Conservation (phyloP, 2,113 vertebrate species). For the Telmatochromis sp. region DNA sequence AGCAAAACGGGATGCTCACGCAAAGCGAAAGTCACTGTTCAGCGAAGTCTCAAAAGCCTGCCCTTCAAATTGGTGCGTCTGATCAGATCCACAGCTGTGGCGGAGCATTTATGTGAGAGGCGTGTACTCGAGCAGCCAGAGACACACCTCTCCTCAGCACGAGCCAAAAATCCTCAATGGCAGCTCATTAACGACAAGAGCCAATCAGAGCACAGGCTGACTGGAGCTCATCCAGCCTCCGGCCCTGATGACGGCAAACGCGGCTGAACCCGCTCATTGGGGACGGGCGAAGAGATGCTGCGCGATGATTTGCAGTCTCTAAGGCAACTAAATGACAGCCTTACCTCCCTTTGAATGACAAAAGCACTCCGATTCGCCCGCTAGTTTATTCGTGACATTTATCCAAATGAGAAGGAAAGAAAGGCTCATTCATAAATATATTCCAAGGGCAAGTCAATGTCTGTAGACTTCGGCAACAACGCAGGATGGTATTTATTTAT, state of each 20-base stretch:
- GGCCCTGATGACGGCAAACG: constrained; percentile 50
- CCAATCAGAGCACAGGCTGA: constrained; percentile 55
- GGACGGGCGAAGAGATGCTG: not conserved
- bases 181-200: constrained; percentile 5
- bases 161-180: constrained; percentile 62
- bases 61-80: constrained; percentile 15
- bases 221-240: not conserved
- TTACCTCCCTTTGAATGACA: constrained; percentile 28
- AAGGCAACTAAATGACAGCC: constrained; percentile 48
- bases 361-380: not conserved
- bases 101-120: constrained; percentile 54
- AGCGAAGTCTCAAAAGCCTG: not conserved
- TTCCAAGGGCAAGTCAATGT: constrained; percentile 49
- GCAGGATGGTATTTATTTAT: not conserved
- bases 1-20: not conserved
- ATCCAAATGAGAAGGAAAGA: constrained; percentile 14
- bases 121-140: constrained; percentile 24
- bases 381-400: constrained; percentile 31
- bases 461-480: not conserved
- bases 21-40: not conserved
- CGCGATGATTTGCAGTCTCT: constrained; percentile 59
- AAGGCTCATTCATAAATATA: constrained; percentile 49
- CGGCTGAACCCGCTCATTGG: constrained; percentile 31
- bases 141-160: constrained; percentile 50
- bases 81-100: not conserved